These are phyloP conservation scores for Gastrophysa polygoni DNA, from an alignment of 2,888 invertebrate species.

Conservation along the genomic window DNA sequence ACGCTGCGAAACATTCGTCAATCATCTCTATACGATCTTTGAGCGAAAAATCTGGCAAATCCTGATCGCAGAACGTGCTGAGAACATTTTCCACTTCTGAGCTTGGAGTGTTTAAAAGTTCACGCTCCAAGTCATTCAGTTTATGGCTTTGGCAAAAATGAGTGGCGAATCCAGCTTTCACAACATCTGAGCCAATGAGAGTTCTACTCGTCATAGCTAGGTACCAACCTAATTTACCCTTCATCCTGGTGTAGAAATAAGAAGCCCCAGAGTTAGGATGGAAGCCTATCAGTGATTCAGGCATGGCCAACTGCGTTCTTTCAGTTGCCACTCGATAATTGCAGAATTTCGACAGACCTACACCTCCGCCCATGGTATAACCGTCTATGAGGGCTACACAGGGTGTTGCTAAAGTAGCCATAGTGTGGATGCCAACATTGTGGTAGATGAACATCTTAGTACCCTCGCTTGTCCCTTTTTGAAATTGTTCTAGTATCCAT, in stretches of 20 bases:
- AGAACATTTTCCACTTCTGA: constrained; percentile 65
- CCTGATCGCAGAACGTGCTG: constrained; percentile 64
- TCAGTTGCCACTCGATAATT: constrained; percentile 93
- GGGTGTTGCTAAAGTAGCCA: constrained; percentile 89
- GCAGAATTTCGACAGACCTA: constrained; percentile 94
- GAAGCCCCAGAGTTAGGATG: constrained; percentile 97
- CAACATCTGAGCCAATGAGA: constrained; percentile 76
- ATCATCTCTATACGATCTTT: constrained; percentile 74
- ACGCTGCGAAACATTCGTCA: constrained; percentile 76
- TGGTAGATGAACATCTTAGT: background rate
- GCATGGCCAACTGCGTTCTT: constrained; percentile 95
- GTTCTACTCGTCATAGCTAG: constrained; percentile 81
- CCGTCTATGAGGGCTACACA: constrained; percentile 93
- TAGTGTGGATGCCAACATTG: constrained; percentile 76
- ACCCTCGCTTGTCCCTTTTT: constrained; percentile 73
- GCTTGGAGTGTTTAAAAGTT: constrained; percentile 63
- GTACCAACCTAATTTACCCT: constrained; percentile 85
- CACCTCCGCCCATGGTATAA: constrained; percentile 95
- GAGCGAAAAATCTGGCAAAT: constrained; percentile 68
- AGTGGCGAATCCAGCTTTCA: constrained; percentile 90
- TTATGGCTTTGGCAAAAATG: constrained; percentile 78
- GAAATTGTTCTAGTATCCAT: constrained; percentile 71
- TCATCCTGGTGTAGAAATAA: constrained; percentile 85
- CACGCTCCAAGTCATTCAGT: constrained; percentile 68
- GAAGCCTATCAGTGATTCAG: constrained; percentile 95